These are phyloP conservation scores for Antennarius striatus DNA, from an alignment of 2,113 vertebrate genomes.

Conservation along the genomic window DNA sequence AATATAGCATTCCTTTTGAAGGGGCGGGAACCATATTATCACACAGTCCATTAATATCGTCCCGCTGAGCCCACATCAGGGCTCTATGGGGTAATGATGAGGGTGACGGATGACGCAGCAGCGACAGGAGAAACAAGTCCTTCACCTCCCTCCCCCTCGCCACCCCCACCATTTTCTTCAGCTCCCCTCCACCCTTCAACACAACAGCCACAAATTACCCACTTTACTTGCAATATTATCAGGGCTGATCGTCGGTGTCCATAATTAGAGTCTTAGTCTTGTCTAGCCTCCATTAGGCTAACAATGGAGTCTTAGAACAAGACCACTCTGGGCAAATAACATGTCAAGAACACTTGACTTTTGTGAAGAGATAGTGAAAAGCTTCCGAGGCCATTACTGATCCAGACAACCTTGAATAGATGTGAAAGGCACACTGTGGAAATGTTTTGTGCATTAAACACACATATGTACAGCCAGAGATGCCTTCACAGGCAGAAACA, in stretches of 20 bases:
- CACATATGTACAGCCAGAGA: slow-evolving; percentile 9
- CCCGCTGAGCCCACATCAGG: slow-evolving; percentile 53
- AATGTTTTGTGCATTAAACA: slow-evolving; percentile 26
- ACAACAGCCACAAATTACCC: slow-evolving; percentile 82
- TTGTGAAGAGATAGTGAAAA: slow-evolving; percentile 89
- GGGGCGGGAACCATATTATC: slow-evolving; percentile 63
- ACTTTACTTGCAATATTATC: slow-evolving; percentile 95
- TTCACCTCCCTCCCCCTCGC: slow-evolving; percentile 34
- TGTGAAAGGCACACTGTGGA: slow-evolving; percentile 28
- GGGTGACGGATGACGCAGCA: slow-evolving; percentile 63
- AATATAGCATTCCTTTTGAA: slow-evolving; percentile 66
- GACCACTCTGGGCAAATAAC: slow-evolving; percentile 94
- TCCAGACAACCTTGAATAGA: slow-evolving; percentile 61
- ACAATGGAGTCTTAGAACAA: slow-evolving; percentile 90
- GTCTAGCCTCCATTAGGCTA: slow-evolving; percentile 90
- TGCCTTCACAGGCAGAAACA: slow-evolving; percentile 26
- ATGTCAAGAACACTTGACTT: slow-evolving; percentile 91
- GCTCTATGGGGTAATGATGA: slow-evolving; percentile 61
- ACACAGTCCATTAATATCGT: slow-evolving; percentile 71
- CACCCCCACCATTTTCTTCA: slow-evolving; percentile 33
- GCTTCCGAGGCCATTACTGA: slow-evolving; percentile 75
- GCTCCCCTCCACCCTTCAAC: slow-evolving; percentile 70
- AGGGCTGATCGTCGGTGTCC: slow-evolving; percentile 87
- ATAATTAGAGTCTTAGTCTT: slow-evolving; percentile 88
- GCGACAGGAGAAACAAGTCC: slow-evolving; percentile 71